Percentiles rank a stretch among this genome's conserved stretches.
Conservation (phyloP, 1,140 invertebrate genomes). For the Bathynomus jamesi region DNA sequence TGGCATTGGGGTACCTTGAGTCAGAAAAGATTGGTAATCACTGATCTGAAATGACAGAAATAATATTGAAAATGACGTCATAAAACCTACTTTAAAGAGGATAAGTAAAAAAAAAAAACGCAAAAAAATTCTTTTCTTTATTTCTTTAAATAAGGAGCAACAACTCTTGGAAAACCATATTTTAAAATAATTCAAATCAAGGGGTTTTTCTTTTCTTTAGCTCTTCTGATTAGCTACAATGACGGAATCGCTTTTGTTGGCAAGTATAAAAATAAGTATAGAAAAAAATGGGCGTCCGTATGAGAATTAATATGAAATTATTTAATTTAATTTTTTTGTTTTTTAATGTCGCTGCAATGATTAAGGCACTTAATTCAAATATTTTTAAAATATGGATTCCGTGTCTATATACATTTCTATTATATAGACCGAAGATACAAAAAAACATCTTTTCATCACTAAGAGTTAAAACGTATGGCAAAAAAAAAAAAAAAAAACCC, state of each 20-base stretch:
- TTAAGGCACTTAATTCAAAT: background rate
- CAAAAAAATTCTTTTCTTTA: background rate
- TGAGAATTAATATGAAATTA: too few species aligned
- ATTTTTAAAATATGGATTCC: background rate
- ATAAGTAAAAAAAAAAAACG: background rate
- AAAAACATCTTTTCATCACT: too few species aligned
- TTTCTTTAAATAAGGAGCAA: background rate
- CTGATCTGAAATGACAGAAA: too few species aligned
- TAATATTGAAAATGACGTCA: too few species aligned
- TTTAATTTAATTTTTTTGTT: background rate
- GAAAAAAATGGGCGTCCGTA: too few species aligned
- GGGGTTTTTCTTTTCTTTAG: background rate
- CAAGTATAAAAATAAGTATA: too few species aligned
- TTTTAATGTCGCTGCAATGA: background rate
- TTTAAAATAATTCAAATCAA: background rate
- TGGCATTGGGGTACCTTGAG: too few species aligned
- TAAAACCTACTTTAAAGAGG: too few species aligned
- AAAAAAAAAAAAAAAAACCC: background rate
- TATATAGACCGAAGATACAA: background rate
- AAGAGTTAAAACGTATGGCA: too few species aligned
- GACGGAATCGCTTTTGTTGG: background rate
- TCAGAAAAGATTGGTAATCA: too few species aligned
- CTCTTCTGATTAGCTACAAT: background rate
- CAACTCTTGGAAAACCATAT: background rate
- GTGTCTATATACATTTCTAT: background rate